A percentile compares a stretch with the other conserved stretches of the same genome.
phyloP scores from a whole-genome alignment of 2,888 invertebrate species.

The Mayetiola destructor region DNA sequence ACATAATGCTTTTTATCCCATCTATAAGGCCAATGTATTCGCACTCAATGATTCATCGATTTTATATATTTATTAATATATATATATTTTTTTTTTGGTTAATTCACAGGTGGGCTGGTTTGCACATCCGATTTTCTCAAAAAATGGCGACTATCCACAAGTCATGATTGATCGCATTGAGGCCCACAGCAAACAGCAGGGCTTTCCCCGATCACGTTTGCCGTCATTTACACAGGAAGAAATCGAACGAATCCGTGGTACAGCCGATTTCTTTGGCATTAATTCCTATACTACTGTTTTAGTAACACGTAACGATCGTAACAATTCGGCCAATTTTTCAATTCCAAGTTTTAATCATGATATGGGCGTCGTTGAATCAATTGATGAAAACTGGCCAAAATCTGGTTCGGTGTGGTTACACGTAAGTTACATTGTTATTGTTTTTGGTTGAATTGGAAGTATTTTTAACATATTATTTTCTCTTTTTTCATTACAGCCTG shows the following conservation, averaged over 20 bases:
- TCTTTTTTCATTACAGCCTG: slow-evolving; percentile 35
- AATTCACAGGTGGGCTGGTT: slow-evolving; percentile 47
- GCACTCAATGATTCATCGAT: no score
- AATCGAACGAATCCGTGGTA: slow-evolving; percentile 42
- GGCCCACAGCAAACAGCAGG: slow-evolving; percentile 42
- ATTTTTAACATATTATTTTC: background rate
- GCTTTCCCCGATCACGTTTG: slow-evolving; percentile 44
- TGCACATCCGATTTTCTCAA: slow-evolving; percentile 48
- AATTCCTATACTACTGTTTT: slow-evolving; percentile 55
- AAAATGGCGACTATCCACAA: slow-evolving; percentile 48
- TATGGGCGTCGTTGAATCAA: slow-evolving; percentile 41
- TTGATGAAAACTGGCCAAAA: slow-evolving; percentile 45
- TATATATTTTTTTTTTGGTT: background rate
- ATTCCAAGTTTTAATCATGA: slow-evolving; percentile 47
- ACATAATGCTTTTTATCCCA: no score
- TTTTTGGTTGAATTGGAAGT: background rate
- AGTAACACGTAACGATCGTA: slow-evolving; percentile 31
- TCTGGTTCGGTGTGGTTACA: slow-evolving; percentile 46
- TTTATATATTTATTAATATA: background rate
- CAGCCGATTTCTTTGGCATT: slow-evolving; percentile 57
- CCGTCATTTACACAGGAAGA: slow-evolving; percentile 47
- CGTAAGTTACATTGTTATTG: slow-evolving; percentile 31
- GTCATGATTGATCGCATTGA: slow-evolving; percentile 46
- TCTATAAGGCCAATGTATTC: no score
- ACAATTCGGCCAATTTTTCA: slow-evolving; percentile 30